Evolutionary conservation across 2,797 vertebrate species (phyloP), one percentile per base, ranked within the genome.

Genomic region (Mus caroli): DNA sequence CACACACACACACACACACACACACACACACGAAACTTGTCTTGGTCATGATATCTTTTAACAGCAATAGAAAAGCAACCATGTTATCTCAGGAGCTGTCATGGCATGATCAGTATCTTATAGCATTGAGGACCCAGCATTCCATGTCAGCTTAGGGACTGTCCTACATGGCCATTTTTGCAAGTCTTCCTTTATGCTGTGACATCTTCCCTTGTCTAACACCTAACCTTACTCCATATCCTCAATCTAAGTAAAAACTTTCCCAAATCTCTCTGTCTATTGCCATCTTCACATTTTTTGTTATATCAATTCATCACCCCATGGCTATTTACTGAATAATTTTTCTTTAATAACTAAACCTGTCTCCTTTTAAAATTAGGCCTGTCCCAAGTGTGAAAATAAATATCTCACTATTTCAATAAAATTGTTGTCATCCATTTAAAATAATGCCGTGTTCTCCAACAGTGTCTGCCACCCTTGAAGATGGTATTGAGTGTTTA

Each of bases 341-440:
- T 88, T 93, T 88, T 90, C n/a, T 92, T 89, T 58, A 89, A 95
- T 71, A 92, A 52, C 28, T 67, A 82, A 93, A 91, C 75, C 37
- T 43, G 58, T 52, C 46, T 90, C 58, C 37, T 94, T 96, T 79
- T 64, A 50, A 67, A 69, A 87, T 67, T 56, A 92, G 58, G 71
- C 2, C n/a, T 86, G 13, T 83, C 20, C 13, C 69, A 91, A 85
- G n/a, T 13, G 76, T 73, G 50, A 94, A 40, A 80, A 9, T 50
- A 88, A 92, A 85, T 64, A 64, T 54, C 87, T 85, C 91, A 88
- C 54, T 85, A 52, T 60, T 91, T 80, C 82, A 67, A 52, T 87
- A 75, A 37, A 58, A 88, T 31, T 43, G n/a, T 71, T 75, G 31
- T 58, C 79, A 54, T 77, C 67, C 54, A 77, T 52, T 88, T 86